A percentile compares a stretch with the other conserved stretches of the same genome.
These are phyloP conservation scores for Xestoiulus laeticollis DNA, from an alignment of 2,888 invertebrate species.

Conservation along the genomic window DNA sequence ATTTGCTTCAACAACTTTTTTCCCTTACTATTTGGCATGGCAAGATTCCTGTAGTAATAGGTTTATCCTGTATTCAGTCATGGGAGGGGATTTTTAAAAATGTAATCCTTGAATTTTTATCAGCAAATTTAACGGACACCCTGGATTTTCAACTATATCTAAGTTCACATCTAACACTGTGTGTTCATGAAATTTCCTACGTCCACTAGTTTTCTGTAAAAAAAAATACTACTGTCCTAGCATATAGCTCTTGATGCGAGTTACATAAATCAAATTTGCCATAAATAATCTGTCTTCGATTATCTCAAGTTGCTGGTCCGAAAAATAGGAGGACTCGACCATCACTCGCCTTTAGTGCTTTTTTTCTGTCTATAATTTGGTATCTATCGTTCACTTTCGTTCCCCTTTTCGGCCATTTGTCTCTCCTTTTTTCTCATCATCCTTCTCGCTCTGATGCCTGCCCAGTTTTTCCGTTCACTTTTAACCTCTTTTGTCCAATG, in stretches of 20 bases:
- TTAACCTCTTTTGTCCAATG: conserved; percentile 27
- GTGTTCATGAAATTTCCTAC: not conserved
- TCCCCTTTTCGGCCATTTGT: conserved; percentile 45
- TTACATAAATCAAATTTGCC: conserved; percentile 32
- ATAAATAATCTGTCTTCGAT: conserved; percentile 42
- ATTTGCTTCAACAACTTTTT: too few relatives aligned
- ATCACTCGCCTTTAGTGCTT: conserved; percentile 41
- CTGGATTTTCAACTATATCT: not conserved
- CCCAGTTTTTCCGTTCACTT: not conserved
- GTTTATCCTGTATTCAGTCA: too few relatives aligned
- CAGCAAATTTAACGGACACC: too few relatives aligned
- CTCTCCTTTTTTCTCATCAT: conserved; percentile 44
- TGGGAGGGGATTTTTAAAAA: too few relatives aligned
- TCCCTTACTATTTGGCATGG: too few relatives aligned
- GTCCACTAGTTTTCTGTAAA: not conserved
- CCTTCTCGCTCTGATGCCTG: conserved; percentile 37
- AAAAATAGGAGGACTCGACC: conserved; percentile 20
- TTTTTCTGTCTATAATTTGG: conserved; percentile 28
- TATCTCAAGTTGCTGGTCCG: conserved; percentile 45
- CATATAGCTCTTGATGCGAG: not conserved
- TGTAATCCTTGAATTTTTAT: too few relatives aligned
- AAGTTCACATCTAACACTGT: not conserved
- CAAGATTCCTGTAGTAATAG: too few relatives aligned
- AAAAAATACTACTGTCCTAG: not conserved
- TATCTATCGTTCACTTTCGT: conserved; percentile 29